Evolutionary conservation across 2,797 vertebrate species (phyloP).

Genomic region (Acanthornis magna): DNA sequence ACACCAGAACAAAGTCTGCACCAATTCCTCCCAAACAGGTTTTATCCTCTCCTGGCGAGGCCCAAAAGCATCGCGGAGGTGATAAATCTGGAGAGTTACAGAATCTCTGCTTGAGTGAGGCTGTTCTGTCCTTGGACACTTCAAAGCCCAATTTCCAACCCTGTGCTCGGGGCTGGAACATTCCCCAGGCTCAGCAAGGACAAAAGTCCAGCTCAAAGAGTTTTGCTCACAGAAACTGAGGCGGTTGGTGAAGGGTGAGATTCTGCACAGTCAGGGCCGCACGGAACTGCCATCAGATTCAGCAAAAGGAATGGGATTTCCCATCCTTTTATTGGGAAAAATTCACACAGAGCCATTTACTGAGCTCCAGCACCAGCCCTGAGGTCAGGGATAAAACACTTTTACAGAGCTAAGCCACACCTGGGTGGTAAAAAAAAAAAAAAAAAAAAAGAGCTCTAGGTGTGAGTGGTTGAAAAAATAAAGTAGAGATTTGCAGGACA

Average conservation of each 20-base stretch:
- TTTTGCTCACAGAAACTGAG: not conserved
- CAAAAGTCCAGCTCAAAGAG: not conserved
- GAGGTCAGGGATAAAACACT: not conserved
- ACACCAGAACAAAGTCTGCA: accelerated
- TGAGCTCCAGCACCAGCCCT: not conserved
- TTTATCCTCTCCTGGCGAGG: not conserved
- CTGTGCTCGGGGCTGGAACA: accelerated
- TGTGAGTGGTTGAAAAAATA: not conserved
- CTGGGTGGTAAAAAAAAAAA: not conserved
- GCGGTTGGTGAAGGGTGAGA: not conserved
- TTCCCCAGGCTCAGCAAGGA: not conserved
- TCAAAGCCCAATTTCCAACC: accelerated
- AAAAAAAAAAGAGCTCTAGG: not conserved
- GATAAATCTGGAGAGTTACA: accelerated
- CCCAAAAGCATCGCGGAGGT: not conserved
- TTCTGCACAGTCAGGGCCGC: not conserved
- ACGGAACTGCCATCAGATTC: not conserved
- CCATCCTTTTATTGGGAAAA: not conserved
- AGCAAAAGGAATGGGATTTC: not conserved
- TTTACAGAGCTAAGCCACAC: not conserved
- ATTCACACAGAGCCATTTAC: not conserved
- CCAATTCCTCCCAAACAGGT: not conserved
- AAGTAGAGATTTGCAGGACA: not conserved
- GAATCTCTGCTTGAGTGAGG: accelerated
- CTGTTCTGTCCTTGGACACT: too few relatives aligned